These are phyloP conservation scores for Poicephalus gulielmi DNA, from an alignment of 2,113 vertebrate species.

Conservation along the genomic window DNA sequence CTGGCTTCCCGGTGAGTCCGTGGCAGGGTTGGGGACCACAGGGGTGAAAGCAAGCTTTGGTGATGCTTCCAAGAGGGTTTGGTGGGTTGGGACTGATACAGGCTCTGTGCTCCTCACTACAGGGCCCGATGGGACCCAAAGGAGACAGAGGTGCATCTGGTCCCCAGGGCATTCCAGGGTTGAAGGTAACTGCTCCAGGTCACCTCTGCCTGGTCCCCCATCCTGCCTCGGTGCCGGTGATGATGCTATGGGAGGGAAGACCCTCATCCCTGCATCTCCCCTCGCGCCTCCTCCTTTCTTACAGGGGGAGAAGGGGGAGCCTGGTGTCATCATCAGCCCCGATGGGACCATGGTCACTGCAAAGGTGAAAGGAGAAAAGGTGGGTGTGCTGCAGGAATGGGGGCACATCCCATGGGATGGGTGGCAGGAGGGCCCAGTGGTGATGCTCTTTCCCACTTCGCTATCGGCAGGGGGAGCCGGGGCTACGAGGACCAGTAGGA, in stretches of 20 bases:
- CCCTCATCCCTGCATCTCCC: background rate
- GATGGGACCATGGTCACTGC: constrained; percentile 41
- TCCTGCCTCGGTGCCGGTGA: background rate
- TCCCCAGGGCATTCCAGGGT: constrained; percentile 44
- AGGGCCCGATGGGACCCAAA: constrained; percentile 69
- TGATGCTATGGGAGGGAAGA: background rate
- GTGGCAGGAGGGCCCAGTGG: fast-evolving
- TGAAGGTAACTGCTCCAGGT: constrained; percentile 55
- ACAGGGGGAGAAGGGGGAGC: constrained; percentile 83
- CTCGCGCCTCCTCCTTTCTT: background rate
- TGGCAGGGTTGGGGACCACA: background rate
- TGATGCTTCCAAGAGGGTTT: background rate
- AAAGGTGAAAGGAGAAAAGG: constrained; percentile 73
- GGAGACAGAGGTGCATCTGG: constrained; percentile 60
- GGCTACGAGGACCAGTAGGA: constrained; percentile 29
- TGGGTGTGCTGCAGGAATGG: background rate
- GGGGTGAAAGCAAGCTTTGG: background rate
- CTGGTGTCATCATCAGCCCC: constrained; percentile 50
- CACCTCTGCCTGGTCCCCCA: background rate
- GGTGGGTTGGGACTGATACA: fast-evolving
- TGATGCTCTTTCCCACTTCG: background rate
- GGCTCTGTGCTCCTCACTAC: background rate
- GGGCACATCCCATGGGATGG: fast-evolving
- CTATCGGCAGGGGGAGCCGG: constrained; percentile 38
- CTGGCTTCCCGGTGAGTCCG: constrained; percentile 54